Evolutionary conservation across 2,888 invertebrate species (phyloP), one percentile per base, ranked within the genome.

Genomic region (Polyploca ridens): DNA sequence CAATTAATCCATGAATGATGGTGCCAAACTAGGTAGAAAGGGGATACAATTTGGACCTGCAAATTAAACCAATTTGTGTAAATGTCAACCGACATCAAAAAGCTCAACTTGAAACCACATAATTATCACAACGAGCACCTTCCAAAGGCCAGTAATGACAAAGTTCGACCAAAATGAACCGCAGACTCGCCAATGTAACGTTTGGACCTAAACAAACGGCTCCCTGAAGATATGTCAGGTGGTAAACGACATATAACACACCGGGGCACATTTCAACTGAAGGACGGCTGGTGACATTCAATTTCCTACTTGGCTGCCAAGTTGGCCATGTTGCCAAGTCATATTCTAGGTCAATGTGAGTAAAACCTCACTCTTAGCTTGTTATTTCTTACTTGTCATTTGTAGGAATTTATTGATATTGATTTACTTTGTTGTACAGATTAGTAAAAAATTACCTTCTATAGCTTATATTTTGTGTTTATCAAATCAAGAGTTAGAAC

Each of bases 281-380:
- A 65, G 64, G 70, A 62, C 69, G 64, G 63, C 57, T 66, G 64
- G 33, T 65, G 81, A 76, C 76, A 76, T 73, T 77, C 79, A 81
- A 82, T 83, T 83, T 83, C 84, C 82, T 75, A 72, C 58, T 66
- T 59, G 63, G 63, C 57, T 64, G 62, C 63, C 64, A 61, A 63
- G 44, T 62, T 41, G 41, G 67, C 64, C 27, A 19, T 8, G 49
- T 16, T 16, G 16, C 54, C 54, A 27, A 41, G 41, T 13, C 27
- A 41, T 75, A 54, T 78, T 80, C 71, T 81, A 70, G 80, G 82
- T 80, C 81, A 79, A 68, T 64, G 54, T 16, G 49, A 66, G 41
- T 58, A 66, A 69, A 66, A 57, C 19, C 33, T 58, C 13, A 41
- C 10, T 41, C 54, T 41, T 38, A 54, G 35, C 49, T 35, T 46